Conservation (phyloP, 1,140 invertebrate genomes). For the Wiebesia pumilae region DNA sequence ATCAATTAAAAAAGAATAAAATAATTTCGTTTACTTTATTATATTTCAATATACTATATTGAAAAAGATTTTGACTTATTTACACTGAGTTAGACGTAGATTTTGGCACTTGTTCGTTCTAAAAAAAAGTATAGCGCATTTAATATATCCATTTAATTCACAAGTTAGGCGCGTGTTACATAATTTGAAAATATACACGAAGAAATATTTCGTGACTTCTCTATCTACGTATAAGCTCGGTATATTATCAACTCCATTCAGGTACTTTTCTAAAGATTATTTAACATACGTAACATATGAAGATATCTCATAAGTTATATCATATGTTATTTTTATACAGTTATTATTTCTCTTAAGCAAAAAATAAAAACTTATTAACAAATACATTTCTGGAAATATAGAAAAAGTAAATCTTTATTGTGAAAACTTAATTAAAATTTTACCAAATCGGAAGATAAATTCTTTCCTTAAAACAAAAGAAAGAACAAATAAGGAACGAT, state of each 20-base stretch:
- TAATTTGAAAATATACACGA: conserved; percentile 43
- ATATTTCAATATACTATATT: conserved; percentile 28
- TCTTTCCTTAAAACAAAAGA: background rate
- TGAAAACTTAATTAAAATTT: background rate
- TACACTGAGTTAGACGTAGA: conserved; percentile 41
- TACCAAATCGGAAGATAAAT: background rate
- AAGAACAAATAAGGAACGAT: background rate
- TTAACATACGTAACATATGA: conserved; percentile 24
- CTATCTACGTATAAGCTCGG: conserved; percentile 47
- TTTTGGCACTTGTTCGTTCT: conserved; percentile 49
- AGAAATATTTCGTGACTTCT: conserved; percentile 39
- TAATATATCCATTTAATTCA: conserved; percentile 26
- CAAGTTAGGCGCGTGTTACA: conserved; percentile 38
- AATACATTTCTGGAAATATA: conserved; percentile 7
- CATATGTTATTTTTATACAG: conserved; percentile 15
- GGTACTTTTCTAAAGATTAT: conserved; percentile 41
- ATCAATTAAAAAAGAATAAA: background rate
- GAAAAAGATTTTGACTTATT: conserved; percentile 40
- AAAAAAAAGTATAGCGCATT: conserved; percentile 23
- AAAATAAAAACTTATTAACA: conserved; percentile 22
- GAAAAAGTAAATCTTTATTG: background rate
- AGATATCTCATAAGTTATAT: background rate
- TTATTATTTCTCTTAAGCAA: background rate
- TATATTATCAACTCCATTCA: conserved; percentile 46
- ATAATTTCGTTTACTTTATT: background rate